Evolutionary conservation across 1,140 invertebrate species (phyloP).

Genomic region (Sinella curviseta): DNA sequence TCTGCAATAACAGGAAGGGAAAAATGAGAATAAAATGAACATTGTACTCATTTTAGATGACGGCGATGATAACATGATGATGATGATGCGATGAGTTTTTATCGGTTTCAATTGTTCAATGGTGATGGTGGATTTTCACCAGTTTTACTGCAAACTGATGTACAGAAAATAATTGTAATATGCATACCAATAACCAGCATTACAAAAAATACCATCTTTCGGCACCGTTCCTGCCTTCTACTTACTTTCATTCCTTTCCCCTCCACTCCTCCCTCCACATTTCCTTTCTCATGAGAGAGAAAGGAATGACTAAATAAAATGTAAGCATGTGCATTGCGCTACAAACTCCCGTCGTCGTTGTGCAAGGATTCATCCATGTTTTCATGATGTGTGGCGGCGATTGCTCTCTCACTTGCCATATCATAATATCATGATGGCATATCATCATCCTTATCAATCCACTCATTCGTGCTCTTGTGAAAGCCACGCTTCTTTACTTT

Average conservation of each 20-base stretch:
- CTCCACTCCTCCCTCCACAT: neutral
- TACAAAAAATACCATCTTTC: neutral
- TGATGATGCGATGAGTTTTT: neutral
- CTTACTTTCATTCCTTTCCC: neutral
- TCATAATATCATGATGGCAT: neutral
- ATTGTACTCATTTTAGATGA: neutral
- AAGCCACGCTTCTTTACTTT: neutral
- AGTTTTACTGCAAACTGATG: neutral
- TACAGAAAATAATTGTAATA: neutral
- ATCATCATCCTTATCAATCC: too few species aligned
- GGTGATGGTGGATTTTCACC: neutral
- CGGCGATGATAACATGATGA: neutral
- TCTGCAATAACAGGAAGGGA: too few species aligned
- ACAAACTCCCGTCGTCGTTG: neutral
- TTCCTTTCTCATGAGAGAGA: neutral
- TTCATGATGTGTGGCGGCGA: neutral
- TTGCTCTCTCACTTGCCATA: neutral
- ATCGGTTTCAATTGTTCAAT: neutral
- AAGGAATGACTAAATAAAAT: neutral
- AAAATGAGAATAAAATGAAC: neutral
- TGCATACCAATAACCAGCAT: neutral
- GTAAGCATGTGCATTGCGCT: constrained; percentile 11
- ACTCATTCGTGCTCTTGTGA: neutral
- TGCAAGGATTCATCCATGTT: too few species aligned
- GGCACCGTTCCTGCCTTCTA: too few species aligned